Conservation (phyloP, 2,113 vertebrate genomes). For the Dromiciops gliroides region DNA sequence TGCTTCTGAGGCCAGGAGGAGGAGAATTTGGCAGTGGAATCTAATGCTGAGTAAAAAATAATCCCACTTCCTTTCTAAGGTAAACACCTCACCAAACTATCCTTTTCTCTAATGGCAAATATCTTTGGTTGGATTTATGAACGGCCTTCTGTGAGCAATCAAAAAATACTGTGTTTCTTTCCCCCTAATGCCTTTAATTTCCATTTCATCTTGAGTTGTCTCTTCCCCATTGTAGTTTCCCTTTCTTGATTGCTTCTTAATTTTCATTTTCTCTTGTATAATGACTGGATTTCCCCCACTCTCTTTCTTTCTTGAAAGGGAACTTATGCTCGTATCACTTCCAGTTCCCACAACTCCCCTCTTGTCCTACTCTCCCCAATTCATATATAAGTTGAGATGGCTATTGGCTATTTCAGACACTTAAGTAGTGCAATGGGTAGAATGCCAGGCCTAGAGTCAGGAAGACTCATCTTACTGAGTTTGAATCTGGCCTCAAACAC, state of each 20-base stretch:
- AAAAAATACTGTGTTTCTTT: background rate
- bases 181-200: background rate
- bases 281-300: background rate
- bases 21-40: background rate
- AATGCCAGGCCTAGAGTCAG: background rate
- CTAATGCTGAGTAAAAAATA: background rate
- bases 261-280: background rate
- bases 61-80: background rate
- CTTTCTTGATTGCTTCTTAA: background rate
- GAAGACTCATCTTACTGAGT: background rate
- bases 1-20: background rate
- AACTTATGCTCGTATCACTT: background rate
- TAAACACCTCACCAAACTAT: background rate
- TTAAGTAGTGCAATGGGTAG: background rate
- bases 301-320: background rate
- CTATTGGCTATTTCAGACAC: background rate
- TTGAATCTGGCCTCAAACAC: background rate
- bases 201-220: background rate
- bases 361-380: background rate
- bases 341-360: background rate
- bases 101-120: background rate
- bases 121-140: too few relatives aligned
- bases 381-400: background rate
- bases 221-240: background rate
- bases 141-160: background rate